Base-by-base conservation (phyloP, 1,140 invertebrate genomes). In the Zaprionus vittiger region DNA sequence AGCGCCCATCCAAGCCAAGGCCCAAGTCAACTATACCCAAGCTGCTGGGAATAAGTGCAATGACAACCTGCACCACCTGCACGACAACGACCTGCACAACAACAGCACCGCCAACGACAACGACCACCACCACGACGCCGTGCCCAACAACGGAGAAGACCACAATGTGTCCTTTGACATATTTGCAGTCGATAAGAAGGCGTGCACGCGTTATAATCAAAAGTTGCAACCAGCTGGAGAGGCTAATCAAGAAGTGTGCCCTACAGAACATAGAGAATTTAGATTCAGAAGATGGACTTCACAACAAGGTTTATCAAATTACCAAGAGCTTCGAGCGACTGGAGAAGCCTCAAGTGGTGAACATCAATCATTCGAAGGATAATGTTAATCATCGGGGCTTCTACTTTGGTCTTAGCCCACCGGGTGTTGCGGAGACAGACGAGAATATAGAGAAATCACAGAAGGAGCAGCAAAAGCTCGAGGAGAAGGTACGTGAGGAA, bases 401-500 rank as follows among this genome's bases (percentile, higher is more conserved):
- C 34, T 70, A 65, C 15, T 89, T 87, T 56, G 84, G 84, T 2
- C 60, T 79, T 2, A 65, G 59, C 5, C 61, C 72, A 9, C 44
- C 68, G 9, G 70, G 44, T 7, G 7, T 67, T 6, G 11, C 6
- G 2, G 73, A 75, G 15, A 73, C 26, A 12, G 12, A 60, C 9
- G 12, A 49, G 9, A 60, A 59, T 14, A 44, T 73, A 37, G 71
- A 31, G 0, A 17, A 60, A 7, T 71, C 84, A 1, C 38, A 62
- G 15, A 52, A 47, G 15, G 84, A 87, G 66, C 84, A 87, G 22
- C 44, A 34, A 0, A 89, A 76, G 37, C 59, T 87, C 24, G 65
- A 71, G 52, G 55, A 65, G 9, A 83, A 77, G 9, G 84, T 87
- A 15, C 83, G 52, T n/a, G 62, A 76, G 26, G 84, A 87, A 60